Evolutionary conservation across 2,888 invertebrate species (phyloP).

Genomic region (Dysmachus trigonus): DNA sequence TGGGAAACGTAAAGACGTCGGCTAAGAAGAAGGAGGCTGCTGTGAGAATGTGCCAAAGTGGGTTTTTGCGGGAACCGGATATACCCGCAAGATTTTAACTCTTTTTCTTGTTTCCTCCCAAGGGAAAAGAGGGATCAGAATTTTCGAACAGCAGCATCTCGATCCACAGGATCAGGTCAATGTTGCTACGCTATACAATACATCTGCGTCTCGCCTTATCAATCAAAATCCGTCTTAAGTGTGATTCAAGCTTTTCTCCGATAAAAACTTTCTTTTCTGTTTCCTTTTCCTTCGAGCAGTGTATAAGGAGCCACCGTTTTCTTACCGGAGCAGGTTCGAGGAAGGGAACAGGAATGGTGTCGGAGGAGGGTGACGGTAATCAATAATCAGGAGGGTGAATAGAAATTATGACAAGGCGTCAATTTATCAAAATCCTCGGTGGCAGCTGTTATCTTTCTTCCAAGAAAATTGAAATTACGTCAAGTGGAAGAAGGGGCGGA

Average conservation of each 20-base stretch:
- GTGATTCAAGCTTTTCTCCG: not conserved
- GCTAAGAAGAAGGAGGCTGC: not conserved
- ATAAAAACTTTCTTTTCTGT: not conserved
- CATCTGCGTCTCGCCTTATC: not conserved
- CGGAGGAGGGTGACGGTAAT: not conserved
- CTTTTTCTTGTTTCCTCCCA: not conserved
- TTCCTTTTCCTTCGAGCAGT: not conserved
- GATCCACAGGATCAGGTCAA: not conserved
- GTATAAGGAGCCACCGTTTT: not conserved
- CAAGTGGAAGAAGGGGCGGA: not conserved
- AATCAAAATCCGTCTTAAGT: not conserved
- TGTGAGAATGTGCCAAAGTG: not conserved
- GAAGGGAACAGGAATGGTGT: not conserved
- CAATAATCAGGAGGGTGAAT: not conserved
- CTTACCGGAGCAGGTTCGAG: not conserved
- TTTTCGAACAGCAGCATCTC: not conserved
- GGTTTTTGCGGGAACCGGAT: not conserved
- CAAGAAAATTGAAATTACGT: not conserved
- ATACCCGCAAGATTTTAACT: not conserved
- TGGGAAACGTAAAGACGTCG: not conserved
- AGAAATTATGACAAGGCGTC: slow-evolving; percentile 23
- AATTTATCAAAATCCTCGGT: slow-evolving; percentile 18
- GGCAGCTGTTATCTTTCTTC: slow-evolving; percentile 24
- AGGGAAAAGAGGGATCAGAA: not conserved
- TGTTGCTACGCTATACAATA: not conserved